Evolutionary conservation across 2,797 vertebrate genomes (phyloP).

Genomic region (Spinus pinus): DNA sequence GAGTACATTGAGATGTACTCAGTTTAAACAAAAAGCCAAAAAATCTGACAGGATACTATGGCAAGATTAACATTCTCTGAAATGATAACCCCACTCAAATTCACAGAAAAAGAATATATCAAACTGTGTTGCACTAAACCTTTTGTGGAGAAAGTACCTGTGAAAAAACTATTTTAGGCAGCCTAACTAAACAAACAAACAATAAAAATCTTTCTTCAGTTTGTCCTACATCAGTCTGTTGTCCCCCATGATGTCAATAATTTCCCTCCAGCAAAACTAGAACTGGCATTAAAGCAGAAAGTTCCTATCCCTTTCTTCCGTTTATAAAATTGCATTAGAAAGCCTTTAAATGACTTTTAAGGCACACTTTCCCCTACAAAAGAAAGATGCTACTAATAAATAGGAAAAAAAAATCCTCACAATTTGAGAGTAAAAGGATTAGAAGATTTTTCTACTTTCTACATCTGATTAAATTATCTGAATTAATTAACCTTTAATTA

Average conservation of each 20-base stretch:
- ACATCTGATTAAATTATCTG: neutral
- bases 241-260: neutral
- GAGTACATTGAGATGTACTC: neutral
- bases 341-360: neutral
- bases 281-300: neutral
- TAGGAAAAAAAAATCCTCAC: neutral
- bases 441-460: neutral
- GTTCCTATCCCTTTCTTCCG: neutral
- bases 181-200: neutral
- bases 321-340: neutral
- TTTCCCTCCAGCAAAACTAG: neutral
- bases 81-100: neutral
- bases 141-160: neutral
- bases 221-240: neutral
- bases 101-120: neutral
- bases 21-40: neutral
- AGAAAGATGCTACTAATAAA: neutral
- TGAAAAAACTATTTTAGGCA: neutral
- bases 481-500: constrained; percentile 56
- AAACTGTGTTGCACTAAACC: neutral
- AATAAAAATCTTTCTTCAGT: neutral
- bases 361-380: neutral
- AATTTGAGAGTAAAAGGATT: neutral
- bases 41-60: neutral
- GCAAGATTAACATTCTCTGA: neutral